phyloP scores from a whole-genome alignment of 2,113 vertebrate species.

The Actenoides lindsayi region DNA sequence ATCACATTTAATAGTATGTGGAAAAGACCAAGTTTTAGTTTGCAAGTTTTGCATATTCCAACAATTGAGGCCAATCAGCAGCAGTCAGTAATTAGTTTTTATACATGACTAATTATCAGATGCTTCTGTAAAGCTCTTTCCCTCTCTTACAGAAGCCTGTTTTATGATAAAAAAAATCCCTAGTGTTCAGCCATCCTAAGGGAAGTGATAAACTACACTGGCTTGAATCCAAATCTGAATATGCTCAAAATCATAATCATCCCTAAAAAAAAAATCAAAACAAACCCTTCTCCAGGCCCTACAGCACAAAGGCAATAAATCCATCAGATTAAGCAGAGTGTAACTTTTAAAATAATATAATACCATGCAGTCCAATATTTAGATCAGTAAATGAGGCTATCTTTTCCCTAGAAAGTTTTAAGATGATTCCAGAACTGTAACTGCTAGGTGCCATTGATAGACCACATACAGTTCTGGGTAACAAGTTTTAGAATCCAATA shows the following conservation, averaged over 20 bases:
- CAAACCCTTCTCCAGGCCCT: neutral
- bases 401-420: neutral
- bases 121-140: neutral
- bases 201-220: neutral
- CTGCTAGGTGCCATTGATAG: neutral
- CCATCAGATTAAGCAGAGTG: neutral
- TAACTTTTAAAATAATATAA: neutral
- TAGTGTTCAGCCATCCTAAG: neutral
- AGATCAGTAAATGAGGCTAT: neutral
- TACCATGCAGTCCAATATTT: neutral
- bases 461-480: neutral
- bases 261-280: neutral
- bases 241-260: neutral
- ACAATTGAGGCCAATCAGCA: neutral
- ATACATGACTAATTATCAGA: neutral
- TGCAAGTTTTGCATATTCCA: neutral
- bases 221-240: neutral
- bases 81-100: neutral
- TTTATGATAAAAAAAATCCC: neutral
- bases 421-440: neutral
- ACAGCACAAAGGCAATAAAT: neutral
- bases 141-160: neutral
- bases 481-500: neutral
- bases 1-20: neutral
- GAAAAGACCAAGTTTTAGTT: neutral